Percentiles rank a stretch among this genome's conserved stretches.
Evolutionary conservation across 2,797 vertebrate genomes (phyloP).

Genomic region (Esox masquinongy): DNA sequence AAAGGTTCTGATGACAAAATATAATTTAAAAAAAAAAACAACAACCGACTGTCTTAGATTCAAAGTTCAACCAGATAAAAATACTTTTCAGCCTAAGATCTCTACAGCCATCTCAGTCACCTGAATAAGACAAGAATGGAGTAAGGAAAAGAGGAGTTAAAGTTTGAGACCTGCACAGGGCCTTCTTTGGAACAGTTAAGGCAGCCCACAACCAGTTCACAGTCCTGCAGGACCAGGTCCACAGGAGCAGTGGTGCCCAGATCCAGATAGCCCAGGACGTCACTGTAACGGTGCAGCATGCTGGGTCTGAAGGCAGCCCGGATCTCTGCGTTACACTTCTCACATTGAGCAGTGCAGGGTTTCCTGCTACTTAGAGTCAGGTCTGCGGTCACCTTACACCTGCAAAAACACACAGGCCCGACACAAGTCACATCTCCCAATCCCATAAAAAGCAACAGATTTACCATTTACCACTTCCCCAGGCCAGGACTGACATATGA

Average conservation of each 20-base stretch:
- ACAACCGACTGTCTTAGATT: not conserved
- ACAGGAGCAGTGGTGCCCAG: slow-evolving; percentile 70
- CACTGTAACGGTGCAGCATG: slow-evolving; percentile 79
- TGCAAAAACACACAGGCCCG: slow-evolving; percentile 33
- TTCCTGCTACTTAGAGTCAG: slow-evolving; percentile 68
- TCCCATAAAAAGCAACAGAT: not conserved
- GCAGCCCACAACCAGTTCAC: slow-evolving; percentile 71
- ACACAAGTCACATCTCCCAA: not conserved
- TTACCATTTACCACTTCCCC: not conserved
- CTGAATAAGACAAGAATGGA: not conserved
- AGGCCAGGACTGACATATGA: not conserved
- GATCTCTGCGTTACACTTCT: slow-evolving; percentile 76
- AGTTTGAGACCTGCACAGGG: slow-evolving; percentile 63
- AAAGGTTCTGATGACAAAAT: slow-evolving; percentile 61
- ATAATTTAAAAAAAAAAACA: slow-evolving; percentile 1
- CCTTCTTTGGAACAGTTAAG: slow-evolving; percentile 78
- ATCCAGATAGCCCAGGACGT: slow-evolving; percentile 80
- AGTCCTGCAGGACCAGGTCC: slow-evolving; percentile 80
- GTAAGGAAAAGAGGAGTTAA: not conserved
- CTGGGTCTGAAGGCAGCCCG: slow-evolving; percentile 72
- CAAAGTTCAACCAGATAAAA: not conserved
- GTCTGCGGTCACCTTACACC: slow-evolving; percentile 82
- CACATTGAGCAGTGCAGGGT: slow-evolving; percentile 75
- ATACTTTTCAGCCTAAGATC: not conserved
- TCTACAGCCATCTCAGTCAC: not conserved